Evolutionary conservation across 2,888 invertebrate species (phyloP), one percentile per base, ranked within the genome.

Genomic region (Sphaerophoria rueppellii): DNA sequence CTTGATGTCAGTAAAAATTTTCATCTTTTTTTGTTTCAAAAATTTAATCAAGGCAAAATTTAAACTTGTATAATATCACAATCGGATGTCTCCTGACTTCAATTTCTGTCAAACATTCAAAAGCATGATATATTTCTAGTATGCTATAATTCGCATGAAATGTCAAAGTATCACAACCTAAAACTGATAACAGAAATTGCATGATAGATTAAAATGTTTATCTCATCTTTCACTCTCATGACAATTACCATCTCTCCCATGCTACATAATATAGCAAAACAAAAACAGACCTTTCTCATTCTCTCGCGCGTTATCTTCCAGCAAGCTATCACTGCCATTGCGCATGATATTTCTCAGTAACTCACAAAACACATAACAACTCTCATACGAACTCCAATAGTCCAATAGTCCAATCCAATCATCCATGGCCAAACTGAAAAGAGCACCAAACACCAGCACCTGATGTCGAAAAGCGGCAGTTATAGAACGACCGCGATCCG

Each of bases 381-480:
- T 63, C 81, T 58, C 81, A 65, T 71, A 71, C 61, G 35, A 74
- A 6, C 35, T 0, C 1, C 12, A 7, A 55, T 43, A n/a, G n/a
- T n/a, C n/a, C n/a, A n/a, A n/a, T n/a, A n/a, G n/a, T n/a, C n/a
- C n/a, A n/a, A n/a, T n/a, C n/a, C n/a, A n/a, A n/a, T n/a, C n/a
- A n/a, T n/a, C n/a, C n/a, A n/a, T n/a, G 24, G 2, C 24, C 24
- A 24, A 24, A 24, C 24, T 9, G 6, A 67, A 79, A 54, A 79
- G 82, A 82, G 79, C 63, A 75, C 65, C 70, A n/a, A 40, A 24
- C 24, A 24, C 24, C 24, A 72, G 78, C 82, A 82, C 82, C 78
- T 82, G 82, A 82, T 74, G 32, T 74, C 46, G 57, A 63, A 79
- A 58, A 67, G 82, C 57, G 82, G 79, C 82, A 83, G 82, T 83